Base-by-base conservation (phyloP, 1,140 invertebrate genomes). In the Rhizoglyphus robini region DNA sequence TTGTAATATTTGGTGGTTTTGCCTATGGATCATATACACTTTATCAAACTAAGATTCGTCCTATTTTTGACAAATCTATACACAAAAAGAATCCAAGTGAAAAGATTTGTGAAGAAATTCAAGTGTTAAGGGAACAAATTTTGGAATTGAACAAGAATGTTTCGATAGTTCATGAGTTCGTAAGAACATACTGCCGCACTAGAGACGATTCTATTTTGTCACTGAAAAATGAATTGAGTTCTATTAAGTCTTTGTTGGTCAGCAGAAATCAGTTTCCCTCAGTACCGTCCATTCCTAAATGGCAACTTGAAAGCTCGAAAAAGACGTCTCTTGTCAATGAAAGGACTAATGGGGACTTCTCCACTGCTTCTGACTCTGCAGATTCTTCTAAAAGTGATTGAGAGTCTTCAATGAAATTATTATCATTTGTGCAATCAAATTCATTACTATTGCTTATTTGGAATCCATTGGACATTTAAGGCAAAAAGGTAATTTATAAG, bases 201-300 rank as follows among this genome's bases (percentile, higher is more conserved):
- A 13, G 57, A 65, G 46, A 47, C 34, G 65, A 32, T 29, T 29
- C 63, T 18, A 25, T 68, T 5, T 31, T 41, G 54, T 59, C 60
- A 27, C 25, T 69, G 1, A 67, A 68, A 54, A 32, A 51, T n/a
- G 68, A 69, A 41, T 4, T 69, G 8, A 29, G 34, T 34, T 68
- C 66, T 23, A 48, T 69, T 4, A 69, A 69, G 63, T 20, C 66
- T 4, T 29, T 69, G 18, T 15, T 69, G 4, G 29, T 68, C 3
- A 65, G 32, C 47, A 54, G 46, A 41, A 41, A 65, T 29, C 61
- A 65, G 38, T 68, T 60, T 67, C 20, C 59, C 29, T 32, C 36
- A 29, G 49, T 54, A 27, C 60, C 68, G 4, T 32, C 66, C 18
- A 68, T 69, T 31, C 68, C 68, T 47, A 23, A 41, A 29, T 69